Conservation (phyloP, 2,888 invertebrate species). For the Stegana nigrithorax region DNA sequence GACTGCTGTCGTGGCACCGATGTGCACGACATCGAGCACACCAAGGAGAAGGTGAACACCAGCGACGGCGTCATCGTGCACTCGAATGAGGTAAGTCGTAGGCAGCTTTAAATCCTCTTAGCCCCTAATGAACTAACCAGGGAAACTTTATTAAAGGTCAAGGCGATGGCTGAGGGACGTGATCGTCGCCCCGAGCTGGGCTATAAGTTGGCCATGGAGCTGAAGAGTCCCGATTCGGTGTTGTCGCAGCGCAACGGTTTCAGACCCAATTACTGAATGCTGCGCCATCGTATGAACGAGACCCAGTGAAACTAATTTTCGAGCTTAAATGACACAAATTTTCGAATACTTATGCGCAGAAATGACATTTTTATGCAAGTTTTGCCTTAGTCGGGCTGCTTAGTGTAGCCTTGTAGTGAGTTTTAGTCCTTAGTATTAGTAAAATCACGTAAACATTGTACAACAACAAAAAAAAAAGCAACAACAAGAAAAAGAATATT, state of each 20-base stretch:
- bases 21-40: constrained; percentile 84
- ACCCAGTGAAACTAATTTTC: neutral
- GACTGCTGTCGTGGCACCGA: constrained; percentile 93
- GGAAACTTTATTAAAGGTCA: constrained; percentile 73
- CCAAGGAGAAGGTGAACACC: constrained; percentile 79
- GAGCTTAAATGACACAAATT: constrained; percentile 18
- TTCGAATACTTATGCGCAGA: too few relatives aligned
- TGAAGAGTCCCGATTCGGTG: constrained; percentile 74
- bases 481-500: too few relatives aligned
- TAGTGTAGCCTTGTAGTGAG: too few relatives aligned
- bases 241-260: constrained; percentile 64
- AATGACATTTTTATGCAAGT: too few relatives aligned
- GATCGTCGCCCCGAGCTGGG: constrained; percentile 90
- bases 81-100: constrained; percentile 75
- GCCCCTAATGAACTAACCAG: too few relatives aligned
- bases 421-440: too few relatives aligned
- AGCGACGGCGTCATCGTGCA: constrained; percentile 85
- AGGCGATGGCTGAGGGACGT: constrained; percentile 87
- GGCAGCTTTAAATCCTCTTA: too few relatives aligned
- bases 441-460: too few relatives aligned
- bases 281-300: neutral
- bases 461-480: constrained; percentile 16
- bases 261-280: constrained; percentile 46
- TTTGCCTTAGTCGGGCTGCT: too few relatives aligned
- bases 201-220: constrained; percentile 87